Evolutionary conservation across 2,888 invertebrate genomes (phyloP), one percentile per base, ranked within the genome.

Genomic region (Epiblema foenella): DNA sequence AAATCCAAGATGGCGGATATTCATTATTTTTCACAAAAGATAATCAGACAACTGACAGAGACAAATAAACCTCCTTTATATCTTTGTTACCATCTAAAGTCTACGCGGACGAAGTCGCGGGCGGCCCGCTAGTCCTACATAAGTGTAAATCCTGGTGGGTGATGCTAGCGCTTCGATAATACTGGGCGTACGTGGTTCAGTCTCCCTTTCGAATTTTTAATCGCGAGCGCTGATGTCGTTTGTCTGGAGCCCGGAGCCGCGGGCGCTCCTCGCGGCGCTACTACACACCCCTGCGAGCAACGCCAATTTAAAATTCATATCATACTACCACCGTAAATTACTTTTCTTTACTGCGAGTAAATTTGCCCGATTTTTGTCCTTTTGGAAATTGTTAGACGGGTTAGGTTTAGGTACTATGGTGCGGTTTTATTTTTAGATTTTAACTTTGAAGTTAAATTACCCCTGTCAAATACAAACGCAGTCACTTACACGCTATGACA

Each of bases 301-400:
- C 77, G 77, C 76, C 74, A 79, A 84, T 85, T 86, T 86, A 83
- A 87, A 86, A 87, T 87, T 86, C 83, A 85, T 84, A 83, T 81
- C 79, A 80, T 80, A 78, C 80, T 70, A 78, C 68, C 71, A 75
- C 74, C 79, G 79, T 81, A 83, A 82, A 85, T 85, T 83, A 85
- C 81, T 83, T 85, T 83, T 82, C 78, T 78, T 74, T 77, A 72
- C 77, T 76, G 46, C 63, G 20, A 70, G 58, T 46, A 56, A 73
- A 73, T 71, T 60, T 68, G 60, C 67, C 20, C 51, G 57, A 67
- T 39, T 60, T 49, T 64, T n/a, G 33, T 33, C 33, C 5, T 67
- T 58, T 51, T 58, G 56, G 37, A 18, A 39, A 51, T 49, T 17
- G 24, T 46, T 63, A 12, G 46, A 62, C 15, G 15, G 56, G 24